These are phyloP conservation scores for Belgica antarctica DNA, from an alignment of 2,888 invertebrate species.

Conservation along the genomic window DNA sequence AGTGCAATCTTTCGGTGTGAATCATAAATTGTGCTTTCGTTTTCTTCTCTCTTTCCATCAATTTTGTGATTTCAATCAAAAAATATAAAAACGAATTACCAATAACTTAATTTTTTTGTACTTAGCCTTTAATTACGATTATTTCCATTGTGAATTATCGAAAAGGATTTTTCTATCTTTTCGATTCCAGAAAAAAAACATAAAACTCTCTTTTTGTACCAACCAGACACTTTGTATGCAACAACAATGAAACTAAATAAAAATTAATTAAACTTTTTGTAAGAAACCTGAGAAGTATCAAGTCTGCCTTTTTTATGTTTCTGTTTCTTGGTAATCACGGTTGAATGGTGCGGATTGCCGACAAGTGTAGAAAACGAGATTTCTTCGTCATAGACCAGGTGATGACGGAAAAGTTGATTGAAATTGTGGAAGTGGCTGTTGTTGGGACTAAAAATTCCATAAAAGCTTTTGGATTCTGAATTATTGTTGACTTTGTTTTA, in stretches of 20 bases:
- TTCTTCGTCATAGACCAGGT: too few species aligned
- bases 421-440: too few species aligned
- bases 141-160: not conserved
- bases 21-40: conserved; percentile 21
- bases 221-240: conserved; percentile 5
- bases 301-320: not conserved
- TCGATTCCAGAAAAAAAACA: not conserved
- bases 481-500: too few species aligned
- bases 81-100: not conserved
- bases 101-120: conserved; percentile 14
- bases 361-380: too few species aligned
- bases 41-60: not conserved
- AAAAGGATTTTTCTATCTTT: conserved; percentile 15
- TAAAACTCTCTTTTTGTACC: too few species aligned
- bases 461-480: too few species aligned
- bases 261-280: not conserved
- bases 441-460: too few species aligned
- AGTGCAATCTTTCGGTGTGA: conserved; percentile 17
- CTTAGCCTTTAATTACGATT: conserved; percentile 4
- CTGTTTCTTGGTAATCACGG: not conserved
- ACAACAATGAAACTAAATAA: not conserved
- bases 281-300: too few species aligned
- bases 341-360: conserved; percentile 1
- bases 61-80: conserved; percentile 14
- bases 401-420: too few species aligned